Evolutionary conservation across 2,113 vertebrate species (phyloP).

Genomic region (Pomatostomus ruficeps): DNA sequence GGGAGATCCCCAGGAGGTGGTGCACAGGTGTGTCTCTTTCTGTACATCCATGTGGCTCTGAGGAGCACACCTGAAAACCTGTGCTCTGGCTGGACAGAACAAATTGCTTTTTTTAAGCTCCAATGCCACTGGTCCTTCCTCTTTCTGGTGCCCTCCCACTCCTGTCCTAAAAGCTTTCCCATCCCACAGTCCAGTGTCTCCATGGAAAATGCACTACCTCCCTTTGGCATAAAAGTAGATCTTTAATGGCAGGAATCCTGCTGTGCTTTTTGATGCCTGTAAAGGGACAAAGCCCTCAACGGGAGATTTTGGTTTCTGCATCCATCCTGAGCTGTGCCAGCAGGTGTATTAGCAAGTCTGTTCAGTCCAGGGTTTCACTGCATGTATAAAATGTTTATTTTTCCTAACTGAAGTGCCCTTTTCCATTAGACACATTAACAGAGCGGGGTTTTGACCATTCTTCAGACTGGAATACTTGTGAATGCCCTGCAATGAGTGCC

Average conservation of each 20-base stretch:
- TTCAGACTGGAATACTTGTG: neutral
- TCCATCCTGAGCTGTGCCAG: neutral
- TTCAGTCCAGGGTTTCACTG: neutral
- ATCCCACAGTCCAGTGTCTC: neutral
- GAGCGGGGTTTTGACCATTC: fast-evolving
- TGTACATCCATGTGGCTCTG: neutral
- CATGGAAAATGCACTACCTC: neutral
- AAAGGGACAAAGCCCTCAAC: neutral
- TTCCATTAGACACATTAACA: neutral
- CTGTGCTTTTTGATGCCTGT: neutral
- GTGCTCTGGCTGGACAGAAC: neutral
- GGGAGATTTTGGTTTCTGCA: neutral
- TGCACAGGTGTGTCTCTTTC: neutral
- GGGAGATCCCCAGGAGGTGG: neutral
- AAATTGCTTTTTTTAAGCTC: neutral
- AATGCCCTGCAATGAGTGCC: neutral
- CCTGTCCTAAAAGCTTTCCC: neutral
- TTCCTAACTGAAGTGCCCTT: neutral
- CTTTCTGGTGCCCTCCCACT: neutral
- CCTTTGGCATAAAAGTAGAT: neutral
- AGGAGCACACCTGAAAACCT: neutral
- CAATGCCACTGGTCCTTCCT: neutral
- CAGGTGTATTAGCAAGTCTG: neutral
- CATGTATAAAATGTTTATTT: neutral
- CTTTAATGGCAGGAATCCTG: neutral